Conservation (phyloP, 2,888 invertebrate species). For the Eupelmus urozonus region DNA sequence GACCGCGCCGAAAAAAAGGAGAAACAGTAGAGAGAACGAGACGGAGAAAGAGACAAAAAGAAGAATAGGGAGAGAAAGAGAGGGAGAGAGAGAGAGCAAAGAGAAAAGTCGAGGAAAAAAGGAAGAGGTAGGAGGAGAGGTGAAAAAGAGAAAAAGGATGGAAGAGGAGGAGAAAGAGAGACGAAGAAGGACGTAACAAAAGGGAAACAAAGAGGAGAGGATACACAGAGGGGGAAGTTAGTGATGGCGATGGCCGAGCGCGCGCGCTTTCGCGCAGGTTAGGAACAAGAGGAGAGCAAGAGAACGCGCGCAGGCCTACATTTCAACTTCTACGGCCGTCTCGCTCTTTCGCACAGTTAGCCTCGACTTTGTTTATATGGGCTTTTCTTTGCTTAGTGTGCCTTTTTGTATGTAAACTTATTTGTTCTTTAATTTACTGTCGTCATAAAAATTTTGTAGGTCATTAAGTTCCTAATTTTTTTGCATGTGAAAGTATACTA, state of each 20-base stretch:
- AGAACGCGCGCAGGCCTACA: neutral
- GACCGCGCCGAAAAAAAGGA: constrained; percentile 18
- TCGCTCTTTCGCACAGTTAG: neutral
- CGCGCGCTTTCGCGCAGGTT: constrained; percentile 4
- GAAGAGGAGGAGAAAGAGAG: constrained; percentile 59
- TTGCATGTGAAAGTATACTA: too few relatives aligned
- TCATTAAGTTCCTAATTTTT: too few relatives aligned
- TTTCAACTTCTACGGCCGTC: neutral
- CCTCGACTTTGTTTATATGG: constrained; percentile 4
- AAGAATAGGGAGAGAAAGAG: constrained; percentile 17
- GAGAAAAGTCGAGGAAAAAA: constrained; percentile 53
- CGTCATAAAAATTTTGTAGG: too few relatives aligned
- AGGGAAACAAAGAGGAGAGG: constrained; percentile 33
- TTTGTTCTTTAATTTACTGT: too few relatives aligned
- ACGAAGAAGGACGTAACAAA: constrained; percentile 70
- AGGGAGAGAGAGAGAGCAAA: constrained; percentile 55
- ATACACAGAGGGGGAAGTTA: neutral
- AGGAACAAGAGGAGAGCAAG: neutral
- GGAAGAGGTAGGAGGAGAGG: constrained; percentile 26
- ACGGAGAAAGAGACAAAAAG: constrained; percentile 22
- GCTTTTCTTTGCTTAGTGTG: too few relatives aligned
- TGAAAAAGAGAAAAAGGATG: constrained; percentile 22
- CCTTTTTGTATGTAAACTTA: too few relatives aligned
- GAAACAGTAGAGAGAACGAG: constrained; percentile 13
- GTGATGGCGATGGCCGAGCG: neutral